phyloP scores from a whole-genome alignment of 2,797 vertebrate genomes.

The Kryptopterus vitreolus region DNA sequence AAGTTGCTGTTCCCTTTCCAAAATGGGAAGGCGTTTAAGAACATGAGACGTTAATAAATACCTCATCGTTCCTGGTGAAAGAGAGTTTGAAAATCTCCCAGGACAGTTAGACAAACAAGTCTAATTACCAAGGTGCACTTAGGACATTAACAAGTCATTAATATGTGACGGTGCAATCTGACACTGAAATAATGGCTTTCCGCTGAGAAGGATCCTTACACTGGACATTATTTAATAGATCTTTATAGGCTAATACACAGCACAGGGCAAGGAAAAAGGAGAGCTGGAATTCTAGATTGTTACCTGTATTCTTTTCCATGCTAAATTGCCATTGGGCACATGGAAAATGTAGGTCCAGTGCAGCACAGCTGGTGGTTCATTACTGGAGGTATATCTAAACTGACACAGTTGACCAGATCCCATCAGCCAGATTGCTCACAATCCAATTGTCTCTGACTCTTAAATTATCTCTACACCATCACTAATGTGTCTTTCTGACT shows the following conservation, averaged over 20 bases:
- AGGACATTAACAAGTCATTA: not conserved
- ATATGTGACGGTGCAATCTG: not conserved
- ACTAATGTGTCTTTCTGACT: slow-evolving; percentile 34
- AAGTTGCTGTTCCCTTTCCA: not conserved
- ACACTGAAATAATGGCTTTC: not conserved
- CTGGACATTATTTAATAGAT: not conserved
- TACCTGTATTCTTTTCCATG: not conserved
- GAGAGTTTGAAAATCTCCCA: slow-evolving; percentile 7
- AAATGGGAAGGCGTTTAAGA: not conserved
- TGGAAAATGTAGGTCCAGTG: not conserved
- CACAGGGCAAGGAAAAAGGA: not conserved
- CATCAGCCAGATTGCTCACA: slow-evolving; percentile 4
- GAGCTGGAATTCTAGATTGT: not conserved
- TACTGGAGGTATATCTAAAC: slow-evolving; percentile 22
- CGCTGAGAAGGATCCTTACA: not conserved
- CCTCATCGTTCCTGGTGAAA: not conserved
- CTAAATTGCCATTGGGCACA: not conserved
- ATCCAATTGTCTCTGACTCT: slow-evolving; percentile 17
- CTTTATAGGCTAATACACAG: not conserved
- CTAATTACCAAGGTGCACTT: not conserved
- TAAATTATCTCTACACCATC: slow-evolving; percentile 36
- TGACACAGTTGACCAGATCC: slow-evolving; percentile 19
- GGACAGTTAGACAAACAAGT: slow-evolving; percentile 22
- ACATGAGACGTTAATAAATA: slow-evolving; percentile 13
- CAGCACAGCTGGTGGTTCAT: slow-evolving; percentile 7